Percentiles rank a stretch among this genome's conserved stretches.
Conservation (phyloP, 1,140 invertebrate genomes). For the Zaprionus capensis region DNA sequence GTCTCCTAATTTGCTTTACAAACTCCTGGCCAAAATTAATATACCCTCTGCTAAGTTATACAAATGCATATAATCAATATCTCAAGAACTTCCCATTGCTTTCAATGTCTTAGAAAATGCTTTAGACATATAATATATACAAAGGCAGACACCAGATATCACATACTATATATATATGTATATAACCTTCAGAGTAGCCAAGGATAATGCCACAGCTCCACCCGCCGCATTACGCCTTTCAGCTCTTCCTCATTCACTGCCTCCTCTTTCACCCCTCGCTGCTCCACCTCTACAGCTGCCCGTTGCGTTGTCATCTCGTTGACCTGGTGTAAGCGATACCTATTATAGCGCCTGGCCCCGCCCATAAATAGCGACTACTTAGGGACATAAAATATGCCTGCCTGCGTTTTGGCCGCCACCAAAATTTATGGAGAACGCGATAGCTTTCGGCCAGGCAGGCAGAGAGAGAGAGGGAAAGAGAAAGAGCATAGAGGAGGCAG, state of each 20-base stretch:
- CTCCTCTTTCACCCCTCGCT: neutral
- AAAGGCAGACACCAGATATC: no score
- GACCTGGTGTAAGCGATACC: conserved; percentile 26
- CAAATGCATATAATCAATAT: no score
- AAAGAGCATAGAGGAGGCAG: neutral
- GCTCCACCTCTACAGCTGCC: neutral
- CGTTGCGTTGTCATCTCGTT: conserved; percentile 11
- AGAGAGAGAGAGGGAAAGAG: neutral
- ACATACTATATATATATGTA: neutral
- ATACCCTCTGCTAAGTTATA: no score
- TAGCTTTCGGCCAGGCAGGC: conserved; percentile 34
- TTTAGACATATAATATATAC: no score
- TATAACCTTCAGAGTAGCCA: neutral
- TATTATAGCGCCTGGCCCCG: conserved; percentile 37
- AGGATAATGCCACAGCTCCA: neutral
- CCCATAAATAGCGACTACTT: conserved; percentile 74
- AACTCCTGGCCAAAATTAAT: no score
- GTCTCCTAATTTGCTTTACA: no score
- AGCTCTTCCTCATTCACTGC: neutral
- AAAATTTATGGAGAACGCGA: conserved; percentile 71
- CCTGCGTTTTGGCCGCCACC: conserved; percentile 31
- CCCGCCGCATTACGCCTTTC: neutral
- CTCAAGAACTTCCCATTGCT: no score
- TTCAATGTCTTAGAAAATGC: no score
- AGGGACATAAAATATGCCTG: conserved; percentile 67